Evolutionary conservation across 2,888 invertebrate genomes (phyloP), one percentile per base, ranked within the genome.

Genomic region (Drosophila meridiana): DNA sequence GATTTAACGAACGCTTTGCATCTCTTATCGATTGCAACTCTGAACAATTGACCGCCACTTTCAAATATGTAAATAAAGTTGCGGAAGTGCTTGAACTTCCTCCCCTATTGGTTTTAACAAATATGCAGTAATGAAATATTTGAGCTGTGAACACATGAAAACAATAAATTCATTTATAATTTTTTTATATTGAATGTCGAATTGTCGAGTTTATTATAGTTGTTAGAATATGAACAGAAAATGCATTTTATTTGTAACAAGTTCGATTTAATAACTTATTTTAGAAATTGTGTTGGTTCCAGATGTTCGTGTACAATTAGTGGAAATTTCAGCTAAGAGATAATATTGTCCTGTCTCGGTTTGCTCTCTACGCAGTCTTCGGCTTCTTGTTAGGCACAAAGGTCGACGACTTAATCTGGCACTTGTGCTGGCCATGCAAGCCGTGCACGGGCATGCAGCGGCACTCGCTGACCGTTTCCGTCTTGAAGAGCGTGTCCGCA

Each of bases 401-500:
- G 45, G 66, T 90, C 0, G 91, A 84, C 4, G 92, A 89, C 60
- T 91, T 90, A 11, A 90, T 91, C 14, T 66, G 60, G 62, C 93
- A 93, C 45, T 79, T 79, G 50, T 92, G 93, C 64, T 92, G 92
- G 3, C 91, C 92, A 69, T 91, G 89, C 4, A 93, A 76, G 13
- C 92, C 92, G 26, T 84, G 60, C 3, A 83, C 64, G 1, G 89
- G 69, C 8, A 65, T 43, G 60, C 93, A 93, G 30, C 80, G 82
- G 42, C 93, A 93, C 0, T 93, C 92, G 66, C 88, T 91, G 3
- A 90, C 76, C 14, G 90, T 88, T 76, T 93, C 93, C 14, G 92
- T 93, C 69, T 93, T 93, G 40, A 91, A 91, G 2, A 93, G 88
- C 42, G 92, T 91, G 71, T 93, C 93, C 3, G 93, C 93, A 56